phyloP scores from a whole-genome alignment of 2,797 vertebrate species.

The Sebastes itinus region DNA sequence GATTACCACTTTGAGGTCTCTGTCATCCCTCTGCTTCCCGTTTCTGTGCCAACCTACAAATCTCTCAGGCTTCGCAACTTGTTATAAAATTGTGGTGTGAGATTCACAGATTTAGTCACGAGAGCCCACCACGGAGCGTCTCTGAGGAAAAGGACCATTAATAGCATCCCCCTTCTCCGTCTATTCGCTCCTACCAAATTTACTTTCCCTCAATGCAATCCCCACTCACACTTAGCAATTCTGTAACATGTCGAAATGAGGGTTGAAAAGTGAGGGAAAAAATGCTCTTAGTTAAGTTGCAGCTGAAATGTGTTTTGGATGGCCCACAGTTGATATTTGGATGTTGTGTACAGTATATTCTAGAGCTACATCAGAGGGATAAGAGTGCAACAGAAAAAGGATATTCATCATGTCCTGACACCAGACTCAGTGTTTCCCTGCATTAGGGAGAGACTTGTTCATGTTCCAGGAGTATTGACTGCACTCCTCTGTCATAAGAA shows the following conservation, averaged over 20 bases:
- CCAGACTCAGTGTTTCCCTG: not conserved
- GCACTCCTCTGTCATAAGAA: not conserved
- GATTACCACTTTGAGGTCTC: slow-evolving; percentile 68
- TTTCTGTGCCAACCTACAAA: slow-evolving; percentile 28
- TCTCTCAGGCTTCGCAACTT: slow-evolving; percentile 33
- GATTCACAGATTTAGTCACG: slow-evolving; percentile 38
- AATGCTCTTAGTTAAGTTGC: not conserved
- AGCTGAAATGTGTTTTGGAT: slow-evolving; percentile 5
- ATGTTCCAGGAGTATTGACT: slow-evolving; percentile 12
- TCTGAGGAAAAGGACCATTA: slow-evolving; percentile 25
- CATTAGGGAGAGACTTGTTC: not conserved
- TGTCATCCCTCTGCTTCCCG: slow-evolving; percentile 27
- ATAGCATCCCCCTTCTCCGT: slow-evolving; percentile 12
- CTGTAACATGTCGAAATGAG: slow-evolving; percentile 9
- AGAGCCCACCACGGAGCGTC: slow-evolving; percentile 23
- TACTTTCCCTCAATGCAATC: not conserved
- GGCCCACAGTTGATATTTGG: not conserved
- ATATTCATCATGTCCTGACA: not conserved
- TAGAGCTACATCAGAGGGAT: not conserved
- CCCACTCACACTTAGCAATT: slow-evolving; percentile 1
- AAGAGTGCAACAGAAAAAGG: not conserved
- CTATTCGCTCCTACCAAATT: slow-evolving; percentile 9
- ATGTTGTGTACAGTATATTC: not conserved
- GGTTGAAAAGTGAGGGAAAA: not conserved
- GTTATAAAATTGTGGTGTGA: slow-evolving; percentile 37